These are phyloP conservation scores for Iphiclides podalirius DNA, from an alignment of 2,888 invertebrate species.

Conservation along the genomic window DNA sequence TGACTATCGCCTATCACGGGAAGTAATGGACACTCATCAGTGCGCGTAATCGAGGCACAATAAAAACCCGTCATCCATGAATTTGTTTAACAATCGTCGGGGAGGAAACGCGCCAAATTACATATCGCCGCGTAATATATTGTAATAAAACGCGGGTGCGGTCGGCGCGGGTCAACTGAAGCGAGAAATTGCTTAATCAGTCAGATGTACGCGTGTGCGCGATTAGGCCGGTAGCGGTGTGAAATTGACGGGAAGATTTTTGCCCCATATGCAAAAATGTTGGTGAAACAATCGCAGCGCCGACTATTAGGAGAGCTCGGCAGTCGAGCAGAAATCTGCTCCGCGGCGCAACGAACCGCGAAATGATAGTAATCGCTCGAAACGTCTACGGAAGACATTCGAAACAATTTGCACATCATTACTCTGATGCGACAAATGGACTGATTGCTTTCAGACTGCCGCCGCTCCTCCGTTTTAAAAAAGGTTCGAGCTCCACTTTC, in stretches of 20 bases:
- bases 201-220: slow-evolving; percentile 64
- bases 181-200: slow-evolving; percentile 75
- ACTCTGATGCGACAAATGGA: slow-evolving; percentile 9
- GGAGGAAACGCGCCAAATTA: slow-evolving; percentile 70
- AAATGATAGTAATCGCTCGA: slow-evolving; percentile 22
- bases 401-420: slow-evolving; percentile 10
- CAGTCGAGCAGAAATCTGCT: slow-evolving; percentile 14
- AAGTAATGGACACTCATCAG: background rate
- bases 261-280: slow-evolving; percentile 40
- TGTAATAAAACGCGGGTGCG: slow-evolving; percentile 67
- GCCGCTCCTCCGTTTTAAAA: no score
- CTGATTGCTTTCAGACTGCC: background rate
- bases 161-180: slow-evolving; percentile 54
- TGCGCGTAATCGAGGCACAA: slow-evolving; percentile 25
- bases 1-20: background rate
- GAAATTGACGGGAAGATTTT: slow-evolving; percentile 62
- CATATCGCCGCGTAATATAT: slow-evolving; percentile 64
- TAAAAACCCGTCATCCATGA: slow-evolving; percentile 50
- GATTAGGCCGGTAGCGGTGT: slow-evolving; percentile 67
- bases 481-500: no score
- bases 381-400: slow-evolving; percentile 16
- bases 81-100: slow-evolving; percentile 36
- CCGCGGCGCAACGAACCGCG: slow-evolving; percentile 16
- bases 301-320: no score
- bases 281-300: slow-evolving; percentile 25